Conservation (phyloP, 2,797 vertebrate genomes). For the Cyprinella venusta region DNA sequence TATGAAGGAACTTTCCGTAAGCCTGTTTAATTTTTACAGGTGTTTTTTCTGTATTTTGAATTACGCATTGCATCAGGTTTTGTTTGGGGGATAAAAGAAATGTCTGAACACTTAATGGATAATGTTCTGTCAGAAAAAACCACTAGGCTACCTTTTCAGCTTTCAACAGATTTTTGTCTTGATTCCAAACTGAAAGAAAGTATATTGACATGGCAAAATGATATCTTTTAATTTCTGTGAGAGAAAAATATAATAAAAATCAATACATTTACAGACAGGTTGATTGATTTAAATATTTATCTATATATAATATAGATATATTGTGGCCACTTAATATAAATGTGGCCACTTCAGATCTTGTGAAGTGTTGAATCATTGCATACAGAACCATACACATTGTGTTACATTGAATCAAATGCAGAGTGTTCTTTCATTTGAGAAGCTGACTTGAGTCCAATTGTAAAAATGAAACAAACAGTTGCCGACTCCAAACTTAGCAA, state of each 20-base stretch:
- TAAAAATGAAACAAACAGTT: slow-evolving; percentile 22
- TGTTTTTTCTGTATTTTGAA: background rate
- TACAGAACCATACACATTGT: slow-evolving; percentile 3
- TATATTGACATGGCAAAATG: background rate
- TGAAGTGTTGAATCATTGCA: background rate
- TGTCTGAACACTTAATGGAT: background rate
- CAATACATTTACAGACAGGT: background rate
- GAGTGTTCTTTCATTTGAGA: slow-evolving; percentile 3
- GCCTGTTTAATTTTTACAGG: background rate
- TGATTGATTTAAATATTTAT: background rate
- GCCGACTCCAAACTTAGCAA: slow-evolving; percentile 22
- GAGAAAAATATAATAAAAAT: background rate
- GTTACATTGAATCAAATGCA: background rate
- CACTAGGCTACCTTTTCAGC: background rate
- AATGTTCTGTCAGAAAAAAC: background rate
- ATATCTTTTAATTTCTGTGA: background rate
- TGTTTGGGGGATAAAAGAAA: background rate
- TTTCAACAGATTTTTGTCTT: background rate
- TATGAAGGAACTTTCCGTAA: background rate
- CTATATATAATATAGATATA: too few species aligned
- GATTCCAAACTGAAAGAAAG: background rate
- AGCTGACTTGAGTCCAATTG: background rate
- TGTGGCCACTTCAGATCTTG: slow-evolving; percentile 10
- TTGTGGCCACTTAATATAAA: background rate
- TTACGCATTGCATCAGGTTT: background rate